Evolutionary conservation across 2,888 invertebrate genomes (phyloP), one percentile per base, ranked within the genome.

Genomic region (Germaria angustata): DNA sequence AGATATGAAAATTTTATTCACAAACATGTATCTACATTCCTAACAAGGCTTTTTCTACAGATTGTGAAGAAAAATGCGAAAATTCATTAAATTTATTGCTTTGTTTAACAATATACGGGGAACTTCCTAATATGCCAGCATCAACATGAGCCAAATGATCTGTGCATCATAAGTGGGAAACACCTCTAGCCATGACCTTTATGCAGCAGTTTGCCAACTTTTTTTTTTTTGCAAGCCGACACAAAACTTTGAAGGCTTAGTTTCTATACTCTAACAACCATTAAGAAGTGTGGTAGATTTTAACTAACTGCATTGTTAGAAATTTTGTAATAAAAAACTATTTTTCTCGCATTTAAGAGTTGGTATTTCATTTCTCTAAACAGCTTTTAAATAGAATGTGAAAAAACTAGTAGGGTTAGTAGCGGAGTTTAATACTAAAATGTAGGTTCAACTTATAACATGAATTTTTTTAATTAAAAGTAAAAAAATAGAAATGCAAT

Each of bases 141-240:
- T 15, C 39, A 24, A 1, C 32, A n/a, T n/a, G n/a, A 44, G 68
- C 24, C 41, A 44, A 59, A 13, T 20, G 13, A 41, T 65, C 20
- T 59, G 17, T 9, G 41, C 13, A 44, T 36, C 53, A 39, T 69
- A 20, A 57, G 39, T 49, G 15, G 36, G 51, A 61, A 69, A 77
- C 61, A 71, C 63, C 71, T 79, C 7, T 73, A 20, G 36, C 41
- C 13, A 34, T 79, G 65, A 79, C 72, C 79, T 72, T 66, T 66
- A 39, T 17, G 22, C 55, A 44, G 55, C 44, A 44, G 39, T 44
- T 32, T 41, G 61, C 49, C 59, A 24, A 65, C 20, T n/a, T n/a
- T n/a, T n/a, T n/a, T n/a, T 53, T 20, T 28, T 57, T 20, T 9
- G 22, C 3, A 36, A 36, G 39, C 17, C 36, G 46, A 22, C 36